These are phyloP conservation scores for Rhagoletis zephyria DNA, from an alignment of 1,140 invertebrate genomes.

Conservation along the genomic window DNA sequence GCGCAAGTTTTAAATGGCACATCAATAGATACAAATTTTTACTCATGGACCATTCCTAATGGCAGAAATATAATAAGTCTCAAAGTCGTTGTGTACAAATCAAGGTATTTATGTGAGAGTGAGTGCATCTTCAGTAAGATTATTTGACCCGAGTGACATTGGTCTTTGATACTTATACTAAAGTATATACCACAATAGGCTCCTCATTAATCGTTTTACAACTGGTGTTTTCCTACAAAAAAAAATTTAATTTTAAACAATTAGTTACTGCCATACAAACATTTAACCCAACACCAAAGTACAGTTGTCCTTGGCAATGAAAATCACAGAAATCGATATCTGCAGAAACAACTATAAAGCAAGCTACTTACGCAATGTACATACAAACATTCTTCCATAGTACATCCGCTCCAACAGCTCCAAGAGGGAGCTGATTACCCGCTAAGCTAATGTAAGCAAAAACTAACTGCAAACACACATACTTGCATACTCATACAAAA, in stretches of 20 bases:
- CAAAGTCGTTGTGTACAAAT: too few relatives aligned
- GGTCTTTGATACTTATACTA: not conserved
- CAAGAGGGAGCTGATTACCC: not conserved
- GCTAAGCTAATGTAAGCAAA: not conserved
- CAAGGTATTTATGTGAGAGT: too few relatives aligned
- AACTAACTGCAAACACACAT: too few relatives aligned
- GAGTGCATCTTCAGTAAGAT: too few relatives aligned
- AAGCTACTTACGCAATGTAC: not conserved
- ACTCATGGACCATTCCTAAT: too few relatives aligned
- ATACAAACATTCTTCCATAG: not conserved
- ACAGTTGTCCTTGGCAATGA: conserved; percentile 2
- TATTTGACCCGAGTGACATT: not conserved
- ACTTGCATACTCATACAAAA: not conserved
- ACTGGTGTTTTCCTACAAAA: not conserved
- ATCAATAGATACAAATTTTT: too few relatives aligned
- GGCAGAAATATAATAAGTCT: too few relatives aligned
- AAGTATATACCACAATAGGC: not conserved
- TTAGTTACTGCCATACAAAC: too few relatives aligned
- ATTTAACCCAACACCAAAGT: not conserved
- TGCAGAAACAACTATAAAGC: not conserved
- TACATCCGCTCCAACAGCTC: not conserved
- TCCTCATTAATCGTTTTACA: not conserved
- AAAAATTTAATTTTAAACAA: not conserved
- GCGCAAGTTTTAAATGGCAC: too few relatives aligned
- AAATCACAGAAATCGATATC: conserved; percentile 1